Evolutionary conservation across 2,888 invertebrate species (phyloP).

Genomic region (Resseliella maxima): DNA sequence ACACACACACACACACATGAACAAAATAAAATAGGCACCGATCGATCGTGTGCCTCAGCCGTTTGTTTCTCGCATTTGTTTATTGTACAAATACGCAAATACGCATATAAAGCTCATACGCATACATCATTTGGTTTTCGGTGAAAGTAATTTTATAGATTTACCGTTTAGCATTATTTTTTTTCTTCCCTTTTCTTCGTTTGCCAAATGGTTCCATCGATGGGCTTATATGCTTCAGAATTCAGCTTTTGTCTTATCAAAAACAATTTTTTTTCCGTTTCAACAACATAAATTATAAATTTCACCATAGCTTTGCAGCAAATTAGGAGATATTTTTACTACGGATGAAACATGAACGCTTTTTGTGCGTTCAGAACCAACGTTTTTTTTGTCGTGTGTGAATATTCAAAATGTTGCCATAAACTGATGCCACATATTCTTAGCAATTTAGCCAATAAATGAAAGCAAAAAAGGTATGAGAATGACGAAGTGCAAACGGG

Average conservation of each 20-base stretch:
- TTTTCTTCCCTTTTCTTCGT: not conserved
- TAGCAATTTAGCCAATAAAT: not conserved
- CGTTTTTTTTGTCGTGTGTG: not conserved
- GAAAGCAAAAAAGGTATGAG: not conserved
- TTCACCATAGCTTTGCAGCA: not conserved
- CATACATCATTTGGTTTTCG: constrained; percentile 37
- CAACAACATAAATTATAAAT: not conserved
- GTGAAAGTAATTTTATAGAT: constrained; percentile 19
- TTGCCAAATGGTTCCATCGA: constrained; percentile 16
- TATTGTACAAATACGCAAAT: not conserved
- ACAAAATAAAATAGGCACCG: not conserved
- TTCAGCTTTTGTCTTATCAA: not conserved
- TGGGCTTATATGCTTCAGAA: not conserved
- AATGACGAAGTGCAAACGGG: not conserved
- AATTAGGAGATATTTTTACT: not conserved
- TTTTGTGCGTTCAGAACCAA: not conserved
- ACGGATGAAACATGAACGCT: not conserved
- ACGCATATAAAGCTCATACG: not conserved
- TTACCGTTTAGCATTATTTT: not conserved
- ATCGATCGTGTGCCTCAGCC: not conserved
- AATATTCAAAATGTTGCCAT: not conserved
- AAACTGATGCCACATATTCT: not conserved
- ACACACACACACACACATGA: too few species aligned
- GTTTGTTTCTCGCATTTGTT: not conserved
- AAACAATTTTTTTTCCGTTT: not conserved